These are phyloP conservation scores for Cnemophilus loriae DNA, from an alignment of 2,113 vertebrate species.

Conservation along the genomic window DNA sequence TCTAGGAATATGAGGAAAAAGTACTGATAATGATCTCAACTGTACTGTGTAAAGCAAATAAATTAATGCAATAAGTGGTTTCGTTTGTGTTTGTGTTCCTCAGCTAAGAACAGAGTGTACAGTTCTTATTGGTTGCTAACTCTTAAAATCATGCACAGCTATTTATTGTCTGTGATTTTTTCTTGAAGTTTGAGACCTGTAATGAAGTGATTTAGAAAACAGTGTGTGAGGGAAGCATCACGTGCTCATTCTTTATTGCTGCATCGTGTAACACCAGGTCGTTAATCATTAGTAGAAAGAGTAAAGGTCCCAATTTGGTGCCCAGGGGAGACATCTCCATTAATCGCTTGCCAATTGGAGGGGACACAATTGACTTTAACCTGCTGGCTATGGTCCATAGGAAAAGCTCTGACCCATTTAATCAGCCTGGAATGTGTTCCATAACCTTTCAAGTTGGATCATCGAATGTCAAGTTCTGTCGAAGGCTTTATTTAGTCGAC, in stretches of 20 bases:
- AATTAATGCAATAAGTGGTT: background rate
- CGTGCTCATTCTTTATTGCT: slow-evolving; percentile 16
- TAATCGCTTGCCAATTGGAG: slow-evolving; percentile 74
- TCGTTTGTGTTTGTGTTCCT: background rate
- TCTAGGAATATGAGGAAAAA: background rate
- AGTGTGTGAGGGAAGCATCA: background rate
- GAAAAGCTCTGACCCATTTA: slow-evolving; percentile 73
- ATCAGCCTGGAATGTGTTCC: slow-evolving; percentile 71
- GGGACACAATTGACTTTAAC: slow-evolving; percentile 75
- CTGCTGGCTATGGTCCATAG: slow-evolving; percentile 69
- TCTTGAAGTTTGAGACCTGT: background rate
- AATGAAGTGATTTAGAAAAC: slow-evolving; percentile 1
- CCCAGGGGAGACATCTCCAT: slow-evolving; percentile 48
- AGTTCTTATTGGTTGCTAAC: background rate
- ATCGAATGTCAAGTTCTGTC: slow-evolving; percentile 57
- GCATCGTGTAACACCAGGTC: slow-evolving; percentile 21
- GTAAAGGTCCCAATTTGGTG: slow-evolving; percentile 57
- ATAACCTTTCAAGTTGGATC: slow-evolving; percentile 73
- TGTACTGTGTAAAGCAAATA: background rate
- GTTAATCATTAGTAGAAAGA: slow-evolving; percentile 65
- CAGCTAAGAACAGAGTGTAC: background rate
- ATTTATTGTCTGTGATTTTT: background rate
- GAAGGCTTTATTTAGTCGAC: slow-evolving; percentile 63
- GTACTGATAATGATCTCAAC: background rate
- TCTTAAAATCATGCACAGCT: background rate